These are phyloP conservation scores for Synergus itoensis DNA, from an alignment of 2,888 invertebrate species.

Conservation along the genomic window DNA sequence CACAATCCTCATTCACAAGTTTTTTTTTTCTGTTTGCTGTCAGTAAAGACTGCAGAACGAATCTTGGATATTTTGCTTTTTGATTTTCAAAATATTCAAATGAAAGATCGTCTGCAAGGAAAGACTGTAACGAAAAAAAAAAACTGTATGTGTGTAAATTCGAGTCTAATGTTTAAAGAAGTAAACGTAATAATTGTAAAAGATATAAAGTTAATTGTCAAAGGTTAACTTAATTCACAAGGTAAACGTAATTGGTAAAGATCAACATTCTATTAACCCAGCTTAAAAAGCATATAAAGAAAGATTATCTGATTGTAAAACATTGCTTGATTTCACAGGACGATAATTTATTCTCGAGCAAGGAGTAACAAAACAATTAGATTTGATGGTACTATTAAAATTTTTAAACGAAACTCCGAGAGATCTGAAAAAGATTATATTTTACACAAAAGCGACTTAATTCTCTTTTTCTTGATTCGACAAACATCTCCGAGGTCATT, in stretches of 20 bases:
- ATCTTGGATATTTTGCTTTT: slow-evolving; percentile 6
- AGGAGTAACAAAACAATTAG: slow-evolving; percentile 21
- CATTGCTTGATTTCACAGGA: slow-evolving; percentile 26
- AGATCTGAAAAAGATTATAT: neutral
- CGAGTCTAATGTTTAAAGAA: neutral
- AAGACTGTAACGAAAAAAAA: neutral
- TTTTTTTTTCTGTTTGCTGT: neutral
- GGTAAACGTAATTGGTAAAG: slow-evolving; percentile 17
- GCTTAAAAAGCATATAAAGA: neutral
- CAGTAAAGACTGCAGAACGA: neutral
- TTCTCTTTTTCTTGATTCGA: neutral
- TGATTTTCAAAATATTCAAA: slow-evolving; percentile 5
- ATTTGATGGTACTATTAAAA: neutral
- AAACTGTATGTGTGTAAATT: neutral
- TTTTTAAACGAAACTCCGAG: neutral
- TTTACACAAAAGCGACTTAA: neutral
- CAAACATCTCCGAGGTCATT: neutral
- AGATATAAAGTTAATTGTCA: neutral
- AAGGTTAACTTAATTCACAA: neutral
- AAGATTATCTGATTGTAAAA: slow-evolving; percentile 20
- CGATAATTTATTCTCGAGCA: slow-evolving; percentile 20
- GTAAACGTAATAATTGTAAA: neutral
- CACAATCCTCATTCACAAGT: slow-evolving; percentile 1
- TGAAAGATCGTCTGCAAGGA: neutral
- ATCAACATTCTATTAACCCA: slow-evolving; percentile 9